phyloP scores from a whole-genome alignment of 2,797 vertebrate species.

The Pseudotriccus pelzelni region DNA sequence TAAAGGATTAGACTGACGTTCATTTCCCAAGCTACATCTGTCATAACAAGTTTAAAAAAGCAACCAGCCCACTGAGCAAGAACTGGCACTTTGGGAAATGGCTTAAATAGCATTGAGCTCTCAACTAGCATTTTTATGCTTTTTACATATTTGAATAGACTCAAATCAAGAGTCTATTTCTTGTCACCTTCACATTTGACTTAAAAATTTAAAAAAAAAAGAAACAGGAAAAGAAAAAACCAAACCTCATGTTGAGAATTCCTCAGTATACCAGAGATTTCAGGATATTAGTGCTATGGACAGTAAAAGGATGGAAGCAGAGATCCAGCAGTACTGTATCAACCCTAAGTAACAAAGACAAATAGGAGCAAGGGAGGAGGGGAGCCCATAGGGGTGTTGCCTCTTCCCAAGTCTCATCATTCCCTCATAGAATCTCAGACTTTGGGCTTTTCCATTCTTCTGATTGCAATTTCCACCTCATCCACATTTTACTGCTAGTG shows the following conservation, averaged over 20 bases:
- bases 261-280: neutral
- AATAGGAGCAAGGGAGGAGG: neutral
- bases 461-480: neutral
- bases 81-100: conserved; percentile 65
- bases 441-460: neutral
- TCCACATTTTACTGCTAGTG: neutral
- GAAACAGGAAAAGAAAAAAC: too few species aligned
- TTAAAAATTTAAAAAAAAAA: neutral
- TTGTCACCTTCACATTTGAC: neutral
- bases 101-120: conserved; percentile 61
- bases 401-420: neutral
- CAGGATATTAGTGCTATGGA: neutral
- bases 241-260: neutral
- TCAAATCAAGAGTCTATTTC: conserved; percentile 1
- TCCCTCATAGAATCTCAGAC: neutral
- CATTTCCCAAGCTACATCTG: conserved; percentile 68
- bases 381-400: neutral
- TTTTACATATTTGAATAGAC: conserved; percentile 29
- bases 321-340: neutral
- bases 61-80: conserved; percentile 68
- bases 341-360: neutral
- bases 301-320: neutral
- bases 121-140: conserved; percentile 1
- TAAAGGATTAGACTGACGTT: conserved; percentile 61
- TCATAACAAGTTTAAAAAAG: conserved; percentile 71